These are phyloP conservation scores for Cassiopea andromeda DNA, from an alignment of 30 jellyfish, hydroid and myxozoan species.

Conservation along the genomic window DNA sequence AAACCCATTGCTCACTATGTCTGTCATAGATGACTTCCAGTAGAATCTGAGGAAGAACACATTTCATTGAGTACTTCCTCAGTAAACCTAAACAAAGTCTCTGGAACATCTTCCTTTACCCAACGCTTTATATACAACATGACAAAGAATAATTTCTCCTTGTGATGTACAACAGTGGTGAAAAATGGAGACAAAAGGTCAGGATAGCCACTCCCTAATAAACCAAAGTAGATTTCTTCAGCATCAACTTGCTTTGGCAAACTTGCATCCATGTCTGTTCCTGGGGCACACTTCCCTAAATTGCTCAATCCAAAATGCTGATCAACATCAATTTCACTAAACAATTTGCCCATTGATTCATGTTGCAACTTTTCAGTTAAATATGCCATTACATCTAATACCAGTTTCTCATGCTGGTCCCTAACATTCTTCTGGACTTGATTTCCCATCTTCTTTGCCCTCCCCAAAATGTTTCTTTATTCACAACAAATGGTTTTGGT, in stretches of 20 bases:
- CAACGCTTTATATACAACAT: conserved; percentile 17
- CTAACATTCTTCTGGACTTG: neutral
- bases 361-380: neutral
- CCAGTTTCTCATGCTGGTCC: conserved; percentile 6
- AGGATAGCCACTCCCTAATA: conserved; percentile 12
- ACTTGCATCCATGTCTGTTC: conserved; percentile 22
- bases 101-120: conserved; percentile 19
- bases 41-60: neutral
- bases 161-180: conserved; percentile 34
- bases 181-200: conserved; percentile 1
- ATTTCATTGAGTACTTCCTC: conserved; percentile 31
- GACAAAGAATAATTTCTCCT: conserved; percentile 12
- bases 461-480: conserved; percentile 44
- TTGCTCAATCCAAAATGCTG: conserved; percentile 42
- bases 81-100: conserved; percentile 4
- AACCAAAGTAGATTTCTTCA: conserved; percentile 42
- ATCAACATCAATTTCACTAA: conserved; percentile 9
- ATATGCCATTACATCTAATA: conserved; percentile 4
- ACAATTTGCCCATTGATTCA: neutral
- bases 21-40: neutral
- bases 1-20: too few relatives aligned
- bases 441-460: conserved; percentile 14
- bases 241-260: conserved; percentile 47
- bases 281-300: conserved; percentile 50
- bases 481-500: conserved; percentile 11